Percentiles rank a stretch among this genome's conserved stretches.
phyloP scores from a whole-genome alignment of 2,888 invertebrate genomes.

The Hololepta plana region DNA sequence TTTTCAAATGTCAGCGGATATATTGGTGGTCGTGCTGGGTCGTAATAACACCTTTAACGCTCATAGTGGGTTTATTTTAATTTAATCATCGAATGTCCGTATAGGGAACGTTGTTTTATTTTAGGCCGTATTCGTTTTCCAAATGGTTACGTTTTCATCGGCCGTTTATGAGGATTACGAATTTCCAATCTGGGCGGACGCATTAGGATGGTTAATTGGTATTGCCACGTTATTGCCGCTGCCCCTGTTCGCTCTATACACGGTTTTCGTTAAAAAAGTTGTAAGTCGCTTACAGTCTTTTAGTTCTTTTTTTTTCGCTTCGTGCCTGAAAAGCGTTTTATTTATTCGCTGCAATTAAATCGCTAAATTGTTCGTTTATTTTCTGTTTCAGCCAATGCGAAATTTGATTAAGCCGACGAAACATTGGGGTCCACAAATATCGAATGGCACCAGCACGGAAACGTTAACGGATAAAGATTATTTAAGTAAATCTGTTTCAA shows the following conservation, averaged over 20 bases:
- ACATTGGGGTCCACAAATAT: too few species aligned
- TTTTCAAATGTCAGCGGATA: conserved; percentile 34
- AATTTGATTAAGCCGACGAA: too few species aligned
- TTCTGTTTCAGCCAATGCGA: too few species aligned
- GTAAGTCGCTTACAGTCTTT: conserved; percentile 23
- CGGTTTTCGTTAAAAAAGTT: conserved; percentile 25
- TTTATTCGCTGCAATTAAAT: too few species aligned
- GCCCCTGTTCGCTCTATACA: conserved; percentile 38
- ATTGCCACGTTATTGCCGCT: conserved; percentile 49
- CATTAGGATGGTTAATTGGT: conserved; percentile 54
- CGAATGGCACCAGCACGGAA: too few species aligned
- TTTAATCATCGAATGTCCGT: conserved; percentile 2
- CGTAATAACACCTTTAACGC: conserved; percentile 45
- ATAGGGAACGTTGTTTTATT: conserved; percentile 11
- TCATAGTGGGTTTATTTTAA: conserved; percentile 47
- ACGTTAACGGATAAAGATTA: too few species aligned
- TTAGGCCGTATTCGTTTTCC: conserved; percentile 57
- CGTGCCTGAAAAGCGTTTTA: too few species aligned
- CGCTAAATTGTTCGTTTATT: too few species aligned
- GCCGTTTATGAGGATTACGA: conserved; percentile 43
- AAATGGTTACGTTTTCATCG: conserved; percentile 44
- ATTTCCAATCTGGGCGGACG: conserved; percentile 54
- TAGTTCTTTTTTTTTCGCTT: too few species aligned
- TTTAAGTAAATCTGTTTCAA: too few species aligned
- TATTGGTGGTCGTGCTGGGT: conserved; percentile 64